Evolutionary conservation across 1,140 invertebrate genomes (phyloP).

Genomic region (Steinernema feltiae): DNA sequence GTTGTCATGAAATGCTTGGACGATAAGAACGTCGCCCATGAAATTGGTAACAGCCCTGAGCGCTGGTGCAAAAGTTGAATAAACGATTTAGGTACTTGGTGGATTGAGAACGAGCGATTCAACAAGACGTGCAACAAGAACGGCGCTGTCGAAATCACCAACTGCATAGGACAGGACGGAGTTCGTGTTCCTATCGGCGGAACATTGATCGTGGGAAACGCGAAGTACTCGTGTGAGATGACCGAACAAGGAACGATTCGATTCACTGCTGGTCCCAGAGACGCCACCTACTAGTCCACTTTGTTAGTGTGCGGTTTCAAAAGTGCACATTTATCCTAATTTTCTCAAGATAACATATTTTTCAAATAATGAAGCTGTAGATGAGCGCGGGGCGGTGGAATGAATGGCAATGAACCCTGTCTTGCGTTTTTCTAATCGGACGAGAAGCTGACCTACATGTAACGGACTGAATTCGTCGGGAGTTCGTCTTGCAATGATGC

Average conservation of each 20-base stretch:
- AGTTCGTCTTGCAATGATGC: too few species aligned
- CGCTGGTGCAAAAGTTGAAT: background rate
- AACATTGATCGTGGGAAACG: background rate
- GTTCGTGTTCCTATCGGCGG: background rate
- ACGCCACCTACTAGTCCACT: background rate
- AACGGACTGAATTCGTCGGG: too few species aligned
- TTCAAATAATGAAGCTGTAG: too few species aligned
- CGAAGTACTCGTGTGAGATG: slow-evolving; percentile 1
- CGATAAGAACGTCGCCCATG: background rate
- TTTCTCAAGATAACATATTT: too few species aligned
- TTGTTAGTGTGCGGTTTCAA: too few species aligned
- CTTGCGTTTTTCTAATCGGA: too few species aligned
- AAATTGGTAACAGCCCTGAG: background rate
- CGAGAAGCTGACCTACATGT: too few species aligned
- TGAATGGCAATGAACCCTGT: too few species aligned
- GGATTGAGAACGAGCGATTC: slow-evolving; percentile 4
- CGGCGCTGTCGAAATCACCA: background rate
- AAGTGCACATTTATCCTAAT: too few species aligned
- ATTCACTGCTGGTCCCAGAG: background rate
- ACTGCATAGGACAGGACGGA: background rate
- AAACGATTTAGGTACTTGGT: background rate
- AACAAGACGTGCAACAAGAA: slow-evolving; percentile 3
- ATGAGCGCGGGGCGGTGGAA: too few species aligned
- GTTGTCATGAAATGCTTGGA: background rate
- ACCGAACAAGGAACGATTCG: background rate